A percentile compares a stretch with the other conserved stretches of the same genome.
Evolutionary conservation across 1,140 invertebrate species (phyloP).

Genomic region (Drosophila trapezifrons): DNA sequence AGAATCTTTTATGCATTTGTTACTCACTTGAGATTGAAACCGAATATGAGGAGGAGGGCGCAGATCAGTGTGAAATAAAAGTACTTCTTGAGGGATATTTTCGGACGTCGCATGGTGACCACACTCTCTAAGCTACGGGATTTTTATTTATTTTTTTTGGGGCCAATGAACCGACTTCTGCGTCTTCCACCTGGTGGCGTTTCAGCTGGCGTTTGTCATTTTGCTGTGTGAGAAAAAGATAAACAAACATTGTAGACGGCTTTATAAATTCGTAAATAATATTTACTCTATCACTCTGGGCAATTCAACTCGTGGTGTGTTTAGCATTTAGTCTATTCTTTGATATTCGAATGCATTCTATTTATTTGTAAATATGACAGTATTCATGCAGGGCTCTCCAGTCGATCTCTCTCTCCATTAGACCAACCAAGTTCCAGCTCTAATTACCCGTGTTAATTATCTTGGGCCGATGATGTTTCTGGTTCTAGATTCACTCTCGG

Average conservation of each 20-base stretch:
- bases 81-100: slow-evolving; percentile 83
- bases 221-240: slow-evolving; percentile 19
- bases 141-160: background rate
- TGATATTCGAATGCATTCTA: no score
- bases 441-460: slow-evolving; percentile 49
- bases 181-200: slow-evolving; percentile 20
- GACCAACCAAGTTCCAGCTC: background rate
- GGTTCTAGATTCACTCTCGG: background rate
- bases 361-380: no score
- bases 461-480: slow-evolving; percentile 3
- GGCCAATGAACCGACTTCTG: slow-evolving; percentile 28
- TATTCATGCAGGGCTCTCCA: no score
- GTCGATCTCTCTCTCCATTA: no score
- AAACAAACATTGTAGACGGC: slow-evolving; percentile 18
- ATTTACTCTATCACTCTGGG: no score
- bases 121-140: slow-evolving; percentile 25
- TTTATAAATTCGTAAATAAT: slow-evolving; percentile 7
- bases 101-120: slow-evolving; percentile 78
- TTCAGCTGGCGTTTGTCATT: slow-evolving; percentile 51
- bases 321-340: no score
- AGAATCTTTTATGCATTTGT: background rate
- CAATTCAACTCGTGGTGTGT: no score
- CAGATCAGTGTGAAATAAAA: slow-evolving; percentile 81
- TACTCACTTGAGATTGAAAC: slow-evolving; percentile 83
- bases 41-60: slow-evolving; percentile 78